phyloP scores from a whole-genome alignment of 2,113 vertebrate genomes.

The Rhombomys opimus region DNA sequence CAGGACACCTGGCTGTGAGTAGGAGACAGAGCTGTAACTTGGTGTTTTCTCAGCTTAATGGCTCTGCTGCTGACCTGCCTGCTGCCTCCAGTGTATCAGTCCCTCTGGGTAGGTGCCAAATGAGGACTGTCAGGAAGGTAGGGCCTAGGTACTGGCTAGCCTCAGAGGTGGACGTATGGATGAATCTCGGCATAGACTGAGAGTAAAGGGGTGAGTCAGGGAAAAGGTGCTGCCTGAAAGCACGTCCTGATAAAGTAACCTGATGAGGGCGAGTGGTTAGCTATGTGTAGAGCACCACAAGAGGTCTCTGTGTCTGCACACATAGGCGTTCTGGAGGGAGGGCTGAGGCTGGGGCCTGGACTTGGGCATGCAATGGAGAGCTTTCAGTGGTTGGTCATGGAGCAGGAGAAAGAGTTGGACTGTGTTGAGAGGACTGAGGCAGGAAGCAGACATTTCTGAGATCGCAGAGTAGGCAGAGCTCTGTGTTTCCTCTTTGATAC shows the following conservation, averaged over 20 bases:
- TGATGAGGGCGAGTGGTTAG: background rate
- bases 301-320: background rate
- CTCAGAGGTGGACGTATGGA: background rate
- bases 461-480: background rate
- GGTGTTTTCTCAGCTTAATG: constrained; percentile 89
- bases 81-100: constrained; percentile 84
- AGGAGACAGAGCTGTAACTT: constrained; percentile 89
- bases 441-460: constrained; percentile 22
- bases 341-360: background rate
- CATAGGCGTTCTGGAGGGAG: background rate
- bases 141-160: background rate
- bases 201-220: background rate
- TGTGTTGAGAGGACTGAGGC: background rate
- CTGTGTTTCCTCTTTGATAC: background rate
- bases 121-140: constrained; percentile 82
- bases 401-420: background rate
- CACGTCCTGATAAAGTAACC: background rate
- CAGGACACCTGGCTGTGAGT: constrained; percentile 87
- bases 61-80: constrained; percentile 84
- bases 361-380: background rate
- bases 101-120: constrained; percentile 79
- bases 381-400: background rate
- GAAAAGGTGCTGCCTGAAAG: constrained; percentile 26
- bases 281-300: background rate
- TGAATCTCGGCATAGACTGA: background rate